phyloP scores from a whole-genome alignment of 92 coral and sea anemone species.

The Galaxea fascicularis region DNA sequence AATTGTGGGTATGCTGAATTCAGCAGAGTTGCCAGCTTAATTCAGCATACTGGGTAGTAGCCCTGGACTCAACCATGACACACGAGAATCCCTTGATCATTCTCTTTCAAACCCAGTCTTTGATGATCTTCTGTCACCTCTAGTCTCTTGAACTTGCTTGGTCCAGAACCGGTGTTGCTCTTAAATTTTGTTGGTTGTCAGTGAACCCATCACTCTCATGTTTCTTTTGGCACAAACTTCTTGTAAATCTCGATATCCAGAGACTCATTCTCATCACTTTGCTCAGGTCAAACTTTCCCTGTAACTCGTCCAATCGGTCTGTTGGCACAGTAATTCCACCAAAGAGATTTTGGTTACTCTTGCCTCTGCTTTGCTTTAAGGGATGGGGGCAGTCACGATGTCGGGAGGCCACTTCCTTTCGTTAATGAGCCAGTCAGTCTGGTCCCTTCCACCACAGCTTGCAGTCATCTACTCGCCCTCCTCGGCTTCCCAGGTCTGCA shows the following conservation, averaged over 20 bases:
- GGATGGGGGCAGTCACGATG: slow-evolving; percentile 17
- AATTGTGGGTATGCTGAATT: slow-evolving; percentile 54
- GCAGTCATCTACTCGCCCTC: slow-evolving; percentile 26
- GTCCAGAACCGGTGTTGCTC: slow-evolving; percentile 30
- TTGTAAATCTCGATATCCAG: slow-evolving; percentile 13
- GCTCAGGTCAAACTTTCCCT: slow-evolving; percentile 13
- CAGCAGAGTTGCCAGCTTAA: slow-evolving; percentile 47
- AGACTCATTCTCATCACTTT: slow-evolving; percentile 12
- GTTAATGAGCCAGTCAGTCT: slow-evolving; percentile 37
- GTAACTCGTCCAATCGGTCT: neutral
- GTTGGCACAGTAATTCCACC: neutral
- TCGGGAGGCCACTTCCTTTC: slow-evolving; percentile 27
- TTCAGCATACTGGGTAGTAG: slow-evolving; percentile 17
- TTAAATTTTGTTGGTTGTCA: slow-evolving; percentile 25
- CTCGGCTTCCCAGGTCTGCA: slow-evolving; percentile 53
- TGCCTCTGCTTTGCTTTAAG: slow-evolving; percentile 29
- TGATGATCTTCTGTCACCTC: neutral
- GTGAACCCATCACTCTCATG: slow-evolving; percentile 4
- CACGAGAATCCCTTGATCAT: neutral
- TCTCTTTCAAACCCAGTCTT: neutral
- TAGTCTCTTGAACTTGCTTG: slow-evolving; percentile 2
- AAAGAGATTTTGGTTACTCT: slow-evolving; percentile 7
- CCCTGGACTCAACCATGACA: slow-evolving; percentile 14
- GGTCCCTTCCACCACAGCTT: slow-evolving; percentile 51
- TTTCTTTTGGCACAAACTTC: slow-evolving; percentile 11